Conservation (phyloP, 2,113 vertebrate genomes). For the Corythornis vintsioides region DNA sequence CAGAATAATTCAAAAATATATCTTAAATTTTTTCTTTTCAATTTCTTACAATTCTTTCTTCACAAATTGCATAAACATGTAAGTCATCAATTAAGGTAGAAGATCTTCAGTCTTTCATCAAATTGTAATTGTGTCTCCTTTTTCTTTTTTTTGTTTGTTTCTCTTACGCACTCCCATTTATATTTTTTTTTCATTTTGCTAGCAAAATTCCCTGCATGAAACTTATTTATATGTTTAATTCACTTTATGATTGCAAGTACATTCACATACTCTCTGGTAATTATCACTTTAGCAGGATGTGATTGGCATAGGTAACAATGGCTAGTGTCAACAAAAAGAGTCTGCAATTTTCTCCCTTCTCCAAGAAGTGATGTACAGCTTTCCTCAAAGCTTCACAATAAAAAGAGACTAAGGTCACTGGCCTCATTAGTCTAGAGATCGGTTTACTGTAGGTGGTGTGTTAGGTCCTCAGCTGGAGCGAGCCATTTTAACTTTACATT, state of each 20-base stretch:
- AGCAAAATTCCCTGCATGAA: constrained; percentile 19
- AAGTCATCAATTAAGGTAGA: constrained; percentile 42
- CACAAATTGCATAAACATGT: constrained; percentile 33
- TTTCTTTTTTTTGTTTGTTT: constrained; percentile 33
- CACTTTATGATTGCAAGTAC: constrained; percentile 13
- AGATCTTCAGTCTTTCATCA: constrained; percentile 27
- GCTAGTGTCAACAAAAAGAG: neutral
- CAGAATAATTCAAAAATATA: neutral
- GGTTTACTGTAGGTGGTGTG: neutral
- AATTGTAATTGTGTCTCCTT: constrained; percentile 5
- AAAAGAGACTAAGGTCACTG: neutral
- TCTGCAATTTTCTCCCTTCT: neutral
- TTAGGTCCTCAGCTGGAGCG: neutral
- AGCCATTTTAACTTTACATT: neutral
- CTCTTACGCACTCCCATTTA: rapidly evolving
- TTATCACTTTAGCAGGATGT: constrained; percentile 14
- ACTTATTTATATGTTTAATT: constrained; percentile 50
- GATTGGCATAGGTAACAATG: constrained; percentile 5
- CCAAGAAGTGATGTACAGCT: neutral
- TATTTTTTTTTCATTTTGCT: constrained; percentile 23
- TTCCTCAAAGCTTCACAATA: neutral
- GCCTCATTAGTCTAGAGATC: neutral
- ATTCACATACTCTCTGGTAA: constrained; percentile 5
- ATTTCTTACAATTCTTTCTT: constrained; percentile 16
- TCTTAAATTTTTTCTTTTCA: constrained; percentile 57